phyloP scores from a whole-genome alignment of 2,888 invertebrate species.

The Lycia hirtaria region DNA sequence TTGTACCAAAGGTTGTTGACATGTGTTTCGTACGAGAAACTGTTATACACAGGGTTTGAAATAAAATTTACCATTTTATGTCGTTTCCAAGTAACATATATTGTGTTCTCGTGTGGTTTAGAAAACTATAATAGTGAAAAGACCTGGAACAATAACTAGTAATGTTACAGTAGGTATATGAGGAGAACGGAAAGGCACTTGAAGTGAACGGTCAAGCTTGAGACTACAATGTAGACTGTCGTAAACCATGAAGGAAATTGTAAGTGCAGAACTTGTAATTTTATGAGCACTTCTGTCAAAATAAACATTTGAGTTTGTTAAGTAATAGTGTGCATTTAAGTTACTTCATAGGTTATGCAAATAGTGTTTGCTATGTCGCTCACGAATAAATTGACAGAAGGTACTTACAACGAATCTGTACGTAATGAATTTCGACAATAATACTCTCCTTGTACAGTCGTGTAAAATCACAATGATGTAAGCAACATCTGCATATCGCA shows the following conservation, averaged over 20 bases:
- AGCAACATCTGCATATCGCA: constrained; percentile 36
- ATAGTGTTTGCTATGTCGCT: too few relatives aligned
- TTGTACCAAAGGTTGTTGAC: not conserved
- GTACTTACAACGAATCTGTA: too few relatives aligned
- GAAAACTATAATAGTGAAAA: not conserved
- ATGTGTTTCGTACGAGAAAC: not conserved
- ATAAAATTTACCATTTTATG: not conserved
- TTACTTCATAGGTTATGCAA: too few relatives aligned
- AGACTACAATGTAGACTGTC: not conserved
- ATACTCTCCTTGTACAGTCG: too few relatives aligned
- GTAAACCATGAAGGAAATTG: constrained; percentile 1
- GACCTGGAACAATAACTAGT: not conserved
- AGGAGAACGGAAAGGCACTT: not conserved
- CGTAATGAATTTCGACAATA: too few relatives aligned
- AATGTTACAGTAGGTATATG: not conserved
- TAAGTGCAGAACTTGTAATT: not conserved
- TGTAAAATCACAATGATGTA: constrained; percentile 16
- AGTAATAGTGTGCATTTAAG: too few relatives aligned
- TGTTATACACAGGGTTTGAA: not conserved
- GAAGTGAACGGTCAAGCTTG: not conserved
- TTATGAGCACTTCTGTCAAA: not conserved
- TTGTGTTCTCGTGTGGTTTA: not conserved
- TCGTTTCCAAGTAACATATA: not conserved
- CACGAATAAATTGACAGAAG: too few relatives aligned
- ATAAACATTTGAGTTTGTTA: not conserved